Conservation (phyloP, 30 jellyfish, hydroid and myxozoan species). For the Aurelia aurita region DNA sequence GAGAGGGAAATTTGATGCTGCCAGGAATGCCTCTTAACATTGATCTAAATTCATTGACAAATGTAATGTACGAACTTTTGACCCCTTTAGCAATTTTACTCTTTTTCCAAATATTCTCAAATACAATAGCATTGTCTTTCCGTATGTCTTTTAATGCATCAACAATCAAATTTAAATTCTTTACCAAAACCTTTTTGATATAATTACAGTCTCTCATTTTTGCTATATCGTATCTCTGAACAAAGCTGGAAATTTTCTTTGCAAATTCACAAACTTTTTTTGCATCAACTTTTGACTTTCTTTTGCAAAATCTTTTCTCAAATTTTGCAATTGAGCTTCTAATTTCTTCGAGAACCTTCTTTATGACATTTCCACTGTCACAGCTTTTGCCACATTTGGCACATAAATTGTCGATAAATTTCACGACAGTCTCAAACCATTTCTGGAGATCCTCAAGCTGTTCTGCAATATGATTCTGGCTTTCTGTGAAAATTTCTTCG, state of each 20-base stretch:
- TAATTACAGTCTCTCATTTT: constrained; percentile 50
- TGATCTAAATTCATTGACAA: constrained; percentile 29
- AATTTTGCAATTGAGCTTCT: constrained; percentile 38
- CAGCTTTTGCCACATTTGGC: constrained; percentile 68
- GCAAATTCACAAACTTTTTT: constrained; percentile 45
- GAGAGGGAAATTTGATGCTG: constrained; percentile 33
- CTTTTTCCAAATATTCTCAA: constrained; percentile 65
- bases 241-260: constrained; percentile 13
- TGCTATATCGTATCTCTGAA: constrained; percentile 17
- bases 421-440: constrained; percentile 84
- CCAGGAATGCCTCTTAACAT: constrained; percentile 42
- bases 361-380: constrained; percentile 41
- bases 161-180: constrained; percentile 45
- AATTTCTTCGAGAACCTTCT: constrained; percentile 20
- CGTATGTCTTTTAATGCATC: constrained; percentile 72
- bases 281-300: constrained; percentile 10
- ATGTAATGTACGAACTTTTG: constrained; percentile 17
- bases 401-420: constrained; percentile 71
- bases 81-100: constrained; percentile 15
- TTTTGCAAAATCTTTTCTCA: constrained; percentile 34
- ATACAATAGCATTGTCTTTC: constrained; percentile 38
- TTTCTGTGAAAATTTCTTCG: constrained; percentile 58
- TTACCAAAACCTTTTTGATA: constrained; percentile 40
- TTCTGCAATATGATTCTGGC: constrained; percentile 62
- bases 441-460: constrained; percentile 73